These are phyloP conservation scores for Drosophila greeni DNA, from an alignment of 2,888 invertebrate genomes.

Conservation along the genomic window DNA sequence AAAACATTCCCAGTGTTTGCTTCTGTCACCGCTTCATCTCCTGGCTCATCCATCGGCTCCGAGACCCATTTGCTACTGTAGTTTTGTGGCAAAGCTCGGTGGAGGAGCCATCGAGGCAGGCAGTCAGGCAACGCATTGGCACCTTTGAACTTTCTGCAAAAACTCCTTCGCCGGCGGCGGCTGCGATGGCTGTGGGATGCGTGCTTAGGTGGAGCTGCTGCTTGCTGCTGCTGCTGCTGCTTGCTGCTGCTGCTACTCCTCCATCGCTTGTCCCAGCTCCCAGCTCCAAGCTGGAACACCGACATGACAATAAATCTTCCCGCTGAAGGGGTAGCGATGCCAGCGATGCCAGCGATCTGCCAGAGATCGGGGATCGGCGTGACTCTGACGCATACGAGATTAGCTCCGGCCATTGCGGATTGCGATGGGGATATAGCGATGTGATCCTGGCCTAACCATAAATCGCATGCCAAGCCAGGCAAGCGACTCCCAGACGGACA, in stretches of 20 bases:
- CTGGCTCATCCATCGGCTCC: conserved; percentile 10
- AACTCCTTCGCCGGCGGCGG: conserved; percentile 35
- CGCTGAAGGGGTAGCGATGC: conserved; percentile 14
- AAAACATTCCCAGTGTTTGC: not conserved
- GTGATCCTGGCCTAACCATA: conserved; percentile 71
- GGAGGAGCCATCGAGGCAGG: conserved; percentile 11
- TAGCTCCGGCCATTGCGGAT: conserved; percentile 63
- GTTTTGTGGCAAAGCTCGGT: conserved; percentile 18
- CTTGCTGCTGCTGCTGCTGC: not conserved
- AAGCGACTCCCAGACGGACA: conserved; percentile 20
- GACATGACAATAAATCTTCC: conserved; percentile 71
- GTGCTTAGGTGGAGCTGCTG: conserved; percentile 34
- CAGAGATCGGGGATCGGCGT: conserved; percentile 50
- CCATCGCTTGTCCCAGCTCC: conserved; percentile 3
- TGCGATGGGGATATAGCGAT: conserved; percentile 66
- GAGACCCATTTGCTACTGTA: conserved; percentile 44
- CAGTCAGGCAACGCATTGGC: conserved; percentile 64
- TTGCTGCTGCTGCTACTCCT: not conserved
- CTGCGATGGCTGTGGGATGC: conserved; percentile 41
- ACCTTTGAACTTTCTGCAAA: conserved; percentile 65
- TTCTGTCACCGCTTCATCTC: conserved; percentile 12
- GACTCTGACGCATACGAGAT: conserved; percentile 73
- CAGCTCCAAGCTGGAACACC: conserved; percentile 41
- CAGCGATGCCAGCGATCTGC: conserved; percentile 34
- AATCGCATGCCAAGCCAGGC: conserved; percentile 56